Base-by-base conservation (phyloP, 2,113 vertebrate species). In the Passer montanus region DNA sequence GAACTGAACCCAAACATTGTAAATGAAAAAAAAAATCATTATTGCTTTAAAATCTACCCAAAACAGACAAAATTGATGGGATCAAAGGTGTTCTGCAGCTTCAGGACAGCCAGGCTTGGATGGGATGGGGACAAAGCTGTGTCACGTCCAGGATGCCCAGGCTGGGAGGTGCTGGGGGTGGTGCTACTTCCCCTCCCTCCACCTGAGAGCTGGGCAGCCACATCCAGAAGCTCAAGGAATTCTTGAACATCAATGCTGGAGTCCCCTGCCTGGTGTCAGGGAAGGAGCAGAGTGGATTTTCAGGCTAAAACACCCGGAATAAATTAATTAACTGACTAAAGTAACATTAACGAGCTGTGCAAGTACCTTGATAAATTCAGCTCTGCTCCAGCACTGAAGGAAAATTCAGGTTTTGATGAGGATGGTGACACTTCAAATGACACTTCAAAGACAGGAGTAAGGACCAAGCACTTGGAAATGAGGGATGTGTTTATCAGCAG, bases 401-500 rank as follows among this genome's bases (percentile, higher is more conserved):
- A 23, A 87, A 83, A 63, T 19, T 8, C 33, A 0, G 16, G 22
- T 3, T 70, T n/a, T 56, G 56, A 43, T 88, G 83, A 89, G 87
- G 74, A 52, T 80, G 89, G 79, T 59, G 87, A 46, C 82, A 67
- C 75, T 90, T 87, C 43, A 55, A 69, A 88, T 73, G 90, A 69
- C 75, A 76, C 72, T 94, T 94, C 59, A 77, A 73, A 94, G 82
- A n/a, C 90, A 75, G 31, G 13, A 66, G 31, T 68, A 75, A 87
- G 93, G 89, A 91, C 6, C 67, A 31, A 73, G 84, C 75, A 21
- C 82, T 91, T 41, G 78, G 47, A 84, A 83, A 70, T 86, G 92
- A 91, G 67, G 63, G 76, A 58, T 92, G 93, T 95, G 72, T 92
- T 94, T 94, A 67, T 95, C 93, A 90, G 9, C 85, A 85, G 91